These are phyloP conservation scores for Ctenicera cuprea DNA, from an alignment of 2,888 invertebrate genomes.

Conservation along the genomic window DNA sequence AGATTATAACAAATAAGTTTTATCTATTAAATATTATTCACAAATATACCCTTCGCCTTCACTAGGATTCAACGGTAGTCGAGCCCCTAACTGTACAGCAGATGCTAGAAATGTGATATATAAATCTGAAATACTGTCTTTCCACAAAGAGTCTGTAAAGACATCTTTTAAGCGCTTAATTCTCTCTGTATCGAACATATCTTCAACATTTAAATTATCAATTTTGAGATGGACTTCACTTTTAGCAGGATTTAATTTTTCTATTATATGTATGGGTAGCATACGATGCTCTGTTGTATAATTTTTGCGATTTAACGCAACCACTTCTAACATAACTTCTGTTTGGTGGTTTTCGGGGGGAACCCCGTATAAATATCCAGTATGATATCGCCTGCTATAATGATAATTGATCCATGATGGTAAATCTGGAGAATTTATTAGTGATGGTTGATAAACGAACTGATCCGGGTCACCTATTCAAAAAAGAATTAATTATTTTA, in stretches of 20 bases:
- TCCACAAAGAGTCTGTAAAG: constrained; percentile 86
- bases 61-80: constrained; percentile 86
- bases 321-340: constrained; percentile 81
- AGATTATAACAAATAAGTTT: constrained; percentile 1
- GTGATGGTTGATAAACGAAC: constrained; percentile 84
- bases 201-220: constrained; percentile 92
- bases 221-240: constrained; percentile 91
- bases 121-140: constrained; percentile 82
- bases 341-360: constrained; percentile 79
- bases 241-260: constrained; percentile 81
- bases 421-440: constrained; percentile 87
- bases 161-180: constrained; percentile 86
- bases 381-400: constrained; percentile 85
- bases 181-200: constrained; percentile 83
- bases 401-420: constrained; percentile 91
- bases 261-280: constrained; percentile 79
- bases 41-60: constrained; percentile 88
- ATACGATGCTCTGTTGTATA: constrained; percentile 83
- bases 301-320: constrained; percentile 85
- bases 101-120: constrained; percentile 91
- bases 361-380: constrained; percentile 90
- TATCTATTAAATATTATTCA: background rate
- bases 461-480: constrained; percentile 76
- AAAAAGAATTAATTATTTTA: background rate
- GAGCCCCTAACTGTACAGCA: constrained; percentile 89